Conservation (phyloP, 1,140 invertebrate species). For the Papilio polytes region DNA sequence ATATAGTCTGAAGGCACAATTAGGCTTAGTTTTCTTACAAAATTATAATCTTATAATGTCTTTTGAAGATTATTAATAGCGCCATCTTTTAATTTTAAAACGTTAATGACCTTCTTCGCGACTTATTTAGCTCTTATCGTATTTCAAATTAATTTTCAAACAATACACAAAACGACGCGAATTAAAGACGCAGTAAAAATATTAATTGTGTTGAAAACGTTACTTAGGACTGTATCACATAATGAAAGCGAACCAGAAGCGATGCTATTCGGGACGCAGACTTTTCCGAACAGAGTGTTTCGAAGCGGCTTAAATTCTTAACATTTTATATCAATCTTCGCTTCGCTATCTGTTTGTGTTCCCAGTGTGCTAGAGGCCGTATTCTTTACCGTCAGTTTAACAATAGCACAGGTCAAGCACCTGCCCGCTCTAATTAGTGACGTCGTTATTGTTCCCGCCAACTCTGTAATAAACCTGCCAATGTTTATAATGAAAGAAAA, state of each 20-base stretch:
- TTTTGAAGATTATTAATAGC: not conserved
- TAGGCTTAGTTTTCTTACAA: too few species aligned
- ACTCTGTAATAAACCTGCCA: not conserved
- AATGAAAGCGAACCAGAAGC: not conserved
- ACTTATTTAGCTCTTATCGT: too few species aligned
- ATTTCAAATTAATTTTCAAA: not conserved
- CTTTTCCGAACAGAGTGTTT: too few species aligned
- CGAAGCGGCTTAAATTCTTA: too few species aligned
- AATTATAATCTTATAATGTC: too few species aligned
- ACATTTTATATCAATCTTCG: not conserved
- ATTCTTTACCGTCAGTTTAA: constrained; percentile 47
- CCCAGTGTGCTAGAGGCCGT: not conserved
- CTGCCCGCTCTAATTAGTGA: constrained; percentile 68
- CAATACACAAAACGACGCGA: not conserved
- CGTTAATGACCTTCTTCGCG: too few species aligned
- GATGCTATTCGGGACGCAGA: not conserved
- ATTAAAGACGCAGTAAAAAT: constrained; percentile 19
- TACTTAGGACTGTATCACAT: not conserved
- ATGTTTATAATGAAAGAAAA: not conserved
- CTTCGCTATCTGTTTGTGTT: not conserved
- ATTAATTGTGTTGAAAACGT: constrained; percentile 1
- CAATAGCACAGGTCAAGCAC: constrained; percentile 67
- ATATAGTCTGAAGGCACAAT: too few species aligned
- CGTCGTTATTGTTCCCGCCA: constrained; percentile 48
- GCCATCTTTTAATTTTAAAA: not conserved